Evolutionary conservation across 2,797 vertebrate genomes (phyloP), one percentile per base, ranked within the genome.

Genomic region (Myotis vivesi): DNA sequence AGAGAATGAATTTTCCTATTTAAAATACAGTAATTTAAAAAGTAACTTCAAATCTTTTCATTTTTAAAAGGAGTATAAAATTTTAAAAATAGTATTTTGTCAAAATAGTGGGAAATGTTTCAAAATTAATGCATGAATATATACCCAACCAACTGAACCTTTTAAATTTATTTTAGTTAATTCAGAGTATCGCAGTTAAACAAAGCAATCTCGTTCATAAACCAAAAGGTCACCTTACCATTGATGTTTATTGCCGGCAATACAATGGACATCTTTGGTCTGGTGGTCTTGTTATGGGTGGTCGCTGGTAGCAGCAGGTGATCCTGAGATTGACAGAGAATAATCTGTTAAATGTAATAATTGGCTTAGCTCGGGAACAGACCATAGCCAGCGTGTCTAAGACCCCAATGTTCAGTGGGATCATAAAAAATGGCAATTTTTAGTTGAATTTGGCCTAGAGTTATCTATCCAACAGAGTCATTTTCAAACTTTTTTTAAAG

Each of bases 251-350:
- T 98, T 88, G 99, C 99, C 96, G 99, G 99, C 97, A 99, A 97
- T 93, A 99, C 98, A 97, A 99, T 96, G 38, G 99, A 99, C 99
- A 99, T 99, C 98, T 99, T 99, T 91, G 99, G 99, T 94, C 99
- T 99, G 87, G 99, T 98, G 97, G 99, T 99, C 98, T 99, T 99
- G 98, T 99, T 99, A 98, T 99, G 99, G 96, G 98, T 99, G 81
- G 99, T 99, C 96, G 99, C 99, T 96, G 99, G 99, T 98, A 99
- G 97, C 11, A 99, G 98, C 81, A 99, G 99, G 98, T 99, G 99
- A 98, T 99, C 99, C 99, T 99, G 98, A 92, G 98, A 98, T 94
- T 98, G 19, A 97, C 97, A 97, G 96, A 95, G 44, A 96, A 88
- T 36, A 95, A 69, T 59, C 28, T 84, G 86, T 97, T 97, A 97